A percentile compares a stretch with the other conserved stretches of the same genome.
Conservation (phyloP, 1,140 invertebrate genomes). For the Notospermus geniculatus region DNA sequence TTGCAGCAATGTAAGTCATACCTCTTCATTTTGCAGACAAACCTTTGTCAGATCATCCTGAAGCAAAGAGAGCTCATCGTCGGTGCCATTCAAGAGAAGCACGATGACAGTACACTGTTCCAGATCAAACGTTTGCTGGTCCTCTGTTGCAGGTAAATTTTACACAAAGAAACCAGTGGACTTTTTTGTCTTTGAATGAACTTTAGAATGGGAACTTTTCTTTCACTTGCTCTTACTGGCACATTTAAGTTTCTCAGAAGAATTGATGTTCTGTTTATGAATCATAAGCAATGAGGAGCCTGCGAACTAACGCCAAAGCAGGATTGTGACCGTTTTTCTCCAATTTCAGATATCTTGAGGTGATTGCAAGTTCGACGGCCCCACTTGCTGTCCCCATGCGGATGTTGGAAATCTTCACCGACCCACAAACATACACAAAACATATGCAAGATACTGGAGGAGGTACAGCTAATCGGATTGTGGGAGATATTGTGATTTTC, state of each 20-base stretch:
- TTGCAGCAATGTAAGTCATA: too few relatives aligned
- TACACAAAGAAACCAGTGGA: background rate
- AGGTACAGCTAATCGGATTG: background rate
- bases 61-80: constrained; percentile 35
- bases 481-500: constrained; percentile 6
- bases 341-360: constrained; percentile 34
- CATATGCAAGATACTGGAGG: background rate
- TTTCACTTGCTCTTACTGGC: too few relatives aligned
- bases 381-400: constrained; percentile 73
- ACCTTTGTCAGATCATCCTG: constrained; percentile 40
- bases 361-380: constrained; percentile 25
- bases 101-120: constrained; percentile 19
- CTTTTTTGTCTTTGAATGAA: background rate
- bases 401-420: constrained; percentile 76
- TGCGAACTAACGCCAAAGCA: background rate
- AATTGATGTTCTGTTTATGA: too few relatives aligned
- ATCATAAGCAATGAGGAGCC: background rate
- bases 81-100: constrained; percentile 11
- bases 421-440: constrained; percentile 55
- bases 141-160: constrained; percentile 37
- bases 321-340: constrained; percentile 2
- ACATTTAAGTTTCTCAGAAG: too few relatives aligned
- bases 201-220: too few relatives aligned
- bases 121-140: constrained; percentile 33
- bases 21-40: constrained; percentile 39